A percentile compares a stretch with the other conserved stretches of the same genome.
Conservation (phyloP, 2,113 vertebrate genomes). For the Silurus meridionalis region DNA sequence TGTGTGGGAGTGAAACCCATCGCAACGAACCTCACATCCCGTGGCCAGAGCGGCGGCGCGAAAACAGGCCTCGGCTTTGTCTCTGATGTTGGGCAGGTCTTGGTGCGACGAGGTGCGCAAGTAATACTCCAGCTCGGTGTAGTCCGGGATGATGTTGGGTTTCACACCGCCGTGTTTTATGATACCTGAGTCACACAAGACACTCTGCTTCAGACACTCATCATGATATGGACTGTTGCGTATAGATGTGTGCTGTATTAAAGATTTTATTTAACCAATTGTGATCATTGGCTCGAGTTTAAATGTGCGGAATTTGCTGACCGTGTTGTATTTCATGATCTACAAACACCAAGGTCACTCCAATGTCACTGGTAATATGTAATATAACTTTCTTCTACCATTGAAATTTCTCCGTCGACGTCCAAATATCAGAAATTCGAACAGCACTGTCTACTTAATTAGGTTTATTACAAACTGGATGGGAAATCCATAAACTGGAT, state of each 20-base stretch:
- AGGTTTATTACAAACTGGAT: no score
- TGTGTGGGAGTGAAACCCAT: background rate
- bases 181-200: slow-evolving; percentile 71
- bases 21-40: slow-evolving; percentile 77
- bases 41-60: slow-evolving; percentile 82
- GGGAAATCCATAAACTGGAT: no score
- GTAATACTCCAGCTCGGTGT: slow-evolving; percentile 82
- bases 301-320: no score
- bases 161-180: slow-evolving; percentile 86
- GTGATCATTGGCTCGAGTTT: no score
- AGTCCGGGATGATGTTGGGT: slow-evolving; percentile 87
- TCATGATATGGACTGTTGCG: background rate
- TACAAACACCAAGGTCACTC: no score
- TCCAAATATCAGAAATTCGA: no score
- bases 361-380: no score
- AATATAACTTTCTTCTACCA: no score
- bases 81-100: slow-evolving; percentile 76
- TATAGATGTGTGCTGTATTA: background rate
- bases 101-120: slow-evolving; percentile 78
- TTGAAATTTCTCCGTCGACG: no score
- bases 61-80: slow-evolving; percentile 83
- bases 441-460: no score
- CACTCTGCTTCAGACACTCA: background rate
- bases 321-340: no score
- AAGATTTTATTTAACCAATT: background rate